phyloP scores from a whole-genome alignment of 1,140 invertebrate genomes.

The Platyscapa corneri region DNA sequence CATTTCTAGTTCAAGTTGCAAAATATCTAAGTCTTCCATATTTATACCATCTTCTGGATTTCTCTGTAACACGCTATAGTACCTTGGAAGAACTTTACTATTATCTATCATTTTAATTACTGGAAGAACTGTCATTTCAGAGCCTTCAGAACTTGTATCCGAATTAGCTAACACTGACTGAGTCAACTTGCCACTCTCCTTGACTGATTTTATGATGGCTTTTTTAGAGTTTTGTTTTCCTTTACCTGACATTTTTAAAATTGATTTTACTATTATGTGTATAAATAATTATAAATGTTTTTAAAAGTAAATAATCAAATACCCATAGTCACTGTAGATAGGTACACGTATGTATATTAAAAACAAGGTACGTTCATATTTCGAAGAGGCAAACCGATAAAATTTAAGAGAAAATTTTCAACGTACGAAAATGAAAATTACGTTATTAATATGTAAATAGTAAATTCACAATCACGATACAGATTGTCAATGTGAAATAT shows the following conservation, averaged over 20 bases:
- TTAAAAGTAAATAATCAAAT: constrained; percentile 30
- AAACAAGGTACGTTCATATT: background rate
- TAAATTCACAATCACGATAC: background rate
- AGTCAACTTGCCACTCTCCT: constrained; percentile 66
- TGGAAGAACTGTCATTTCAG: constrained; percentile 61
- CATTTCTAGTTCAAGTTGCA: constrained; percentile 92
- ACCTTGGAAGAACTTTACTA: constrained; percentile 75
- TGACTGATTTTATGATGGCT: constrained; percentile 62
- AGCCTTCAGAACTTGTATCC: constrained; percentile 60
- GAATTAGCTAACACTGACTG: constrained; percentile 59
- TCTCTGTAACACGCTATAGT: constrained; percentile 76
- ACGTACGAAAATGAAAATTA: background rate
- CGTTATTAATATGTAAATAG: background rate
- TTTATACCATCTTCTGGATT: constrained; percentile 79
- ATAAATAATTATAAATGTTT: background rate
- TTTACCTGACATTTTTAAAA: constrained; percentile 63
- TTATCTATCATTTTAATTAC: constrained; percentile 76
- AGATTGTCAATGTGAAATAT: constrained; percentile 13
- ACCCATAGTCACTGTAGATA: constrained; percentile 30
- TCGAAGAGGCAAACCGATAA: background rate
- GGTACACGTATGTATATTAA: constrained; percentile 6
- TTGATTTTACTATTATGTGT: background rate
- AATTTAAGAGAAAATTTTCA: background rate
- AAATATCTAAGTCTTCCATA: constrained; percentile 88
- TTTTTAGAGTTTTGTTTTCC: constrained; percentile 73